phyloP scores from a whole-genome alignment of 2,888 invertebrate genomes.

The Microdon myrmicae region DNA sequence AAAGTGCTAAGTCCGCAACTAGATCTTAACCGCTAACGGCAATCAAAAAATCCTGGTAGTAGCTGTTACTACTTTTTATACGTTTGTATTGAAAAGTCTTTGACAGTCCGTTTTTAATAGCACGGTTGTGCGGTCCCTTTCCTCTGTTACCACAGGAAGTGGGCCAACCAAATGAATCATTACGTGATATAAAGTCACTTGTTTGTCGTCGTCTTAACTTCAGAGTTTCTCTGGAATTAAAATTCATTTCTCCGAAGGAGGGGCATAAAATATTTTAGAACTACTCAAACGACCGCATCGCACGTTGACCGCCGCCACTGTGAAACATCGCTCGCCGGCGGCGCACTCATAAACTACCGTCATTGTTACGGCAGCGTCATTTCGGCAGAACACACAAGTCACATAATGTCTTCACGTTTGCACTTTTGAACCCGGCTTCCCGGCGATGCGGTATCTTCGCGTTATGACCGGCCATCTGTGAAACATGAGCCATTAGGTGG shows the following conservation, averaged over 20 bases:
- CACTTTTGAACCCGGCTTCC: constrained; percentile 42
- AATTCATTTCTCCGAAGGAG: constrained; percentile 37
- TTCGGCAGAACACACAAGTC: constrained; percentile 40
- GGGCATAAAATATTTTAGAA: constrained; percentile 30
- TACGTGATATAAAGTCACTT: no score
- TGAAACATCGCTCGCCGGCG: constrained; percentile 8
- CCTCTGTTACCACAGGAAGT: no score
- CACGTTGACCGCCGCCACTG: background rate
- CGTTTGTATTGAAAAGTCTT: no score
- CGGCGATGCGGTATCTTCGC: constrained; percentile 27
- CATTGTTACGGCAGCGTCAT: constrained; percentile 40
- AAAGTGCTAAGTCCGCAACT: no score
- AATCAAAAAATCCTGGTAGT: no score
- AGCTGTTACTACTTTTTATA: no score
- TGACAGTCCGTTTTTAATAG: no score
- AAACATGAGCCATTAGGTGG: constrained; percentile 32
- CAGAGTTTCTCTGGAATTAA: no score
- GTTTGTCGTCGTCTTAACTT: no score
- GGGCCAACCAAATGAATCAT: no score
- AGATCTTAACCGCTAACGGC: no score
- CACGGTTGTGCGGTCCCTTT: no score
- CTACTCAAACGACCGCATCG: constrained; percentile 35
- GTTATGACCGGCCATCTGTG: background rate
- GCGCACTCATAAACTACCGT: constrained; percentile 41
- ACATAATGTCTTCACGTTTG: constrained; percentile 48